phyloP scores from a whole-genome alignment of 2,113 vertebrate genomes.

The Dromiciops gliroides region DNA sequence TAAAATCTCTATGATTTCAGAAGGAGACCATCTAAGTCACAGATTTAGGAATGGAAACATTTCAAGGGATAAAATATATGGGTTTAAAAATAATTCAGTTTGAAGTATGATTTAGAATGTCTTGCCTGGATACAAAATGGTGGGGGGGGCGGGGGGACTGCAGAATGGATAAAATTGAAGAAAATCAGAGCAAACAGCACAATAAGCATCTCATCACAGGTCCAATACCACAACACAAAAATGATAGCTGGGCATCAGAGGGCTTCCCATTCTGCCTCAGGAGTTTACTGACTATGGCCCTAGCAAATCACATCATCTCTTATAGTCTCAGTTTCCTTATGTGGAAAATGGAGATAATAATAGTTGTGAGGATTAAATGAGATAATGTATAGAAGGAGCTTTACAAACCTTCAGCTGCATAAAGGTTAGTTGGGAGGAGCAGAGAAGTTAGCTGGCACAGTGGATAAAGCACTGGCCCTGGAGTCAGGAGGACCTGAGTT shows the following conservation, averaged over 20 bases:
- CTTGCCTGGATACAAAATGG: neutral
- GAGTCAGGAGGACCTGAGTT: too few relatives aligned
- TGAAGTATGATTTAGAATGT: neutral
- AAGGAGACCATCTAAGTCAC: neutral
- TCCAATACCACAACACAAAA: neutral
- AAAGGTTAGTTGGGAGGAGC: neutral
- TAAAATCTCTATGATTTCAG: neutral
- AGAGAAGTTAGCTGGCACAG: too few relatives aligned
- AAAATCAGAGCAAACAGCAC: neutral
- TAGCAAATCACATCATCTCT: neutral
- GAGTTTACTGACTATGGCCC: neutral
- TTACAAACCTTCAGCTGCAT: neutral
- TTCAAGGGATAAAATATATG: neutral
- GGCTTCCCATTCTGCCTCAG: neutral
- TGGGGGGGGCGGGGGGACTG: accelerated
- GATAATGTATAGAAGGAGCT: neutral
- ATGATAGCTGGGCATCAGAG: neutral
- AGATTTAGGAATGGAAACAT: neutral
- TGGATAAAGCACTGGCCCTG: too few relatives aligned
- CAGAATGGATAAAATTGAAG: neutral
- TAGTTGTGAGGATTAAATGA: neutral
- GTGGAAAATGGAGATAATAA: neutral
- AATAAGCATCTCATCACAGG: neutral
- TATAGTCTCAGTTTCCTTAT: neutral
- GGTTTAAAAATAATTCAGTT: neutral